phyloP scores from a whole-genome alignment of 2,797 vertebrate species.

The Phrynocephalus guinanensis region DNA sequence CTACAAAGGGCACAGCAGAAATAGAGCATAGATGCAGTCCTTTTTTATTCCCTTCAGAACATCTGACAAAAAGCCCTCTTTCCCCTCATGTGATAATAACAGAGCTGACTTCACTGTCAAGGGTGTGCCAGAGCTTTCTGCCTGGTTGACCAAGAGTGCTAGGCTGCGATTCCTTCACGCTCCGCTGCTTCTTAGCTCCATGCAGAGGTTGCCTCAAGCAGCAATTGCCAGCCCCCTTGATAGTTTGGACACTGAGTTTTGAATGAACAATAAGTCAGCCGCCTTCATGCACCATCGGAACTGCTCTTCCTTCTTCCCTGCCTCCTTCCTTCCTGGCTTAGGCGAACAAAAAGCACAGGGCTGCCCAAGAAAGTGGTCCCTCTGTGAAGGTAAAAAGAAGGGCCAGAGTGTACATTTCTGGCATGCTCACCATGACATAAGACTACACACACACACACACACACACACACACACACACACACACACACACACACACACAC shows the following conservation, averaged over 20 bases:
- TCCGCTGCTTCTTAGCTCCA: not conserved
- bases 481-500: no score
- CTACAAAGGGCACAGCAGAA: accelerated
- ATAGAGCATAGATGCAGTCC: slow-evolving; percentile 11
- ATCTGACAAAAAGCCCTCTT: slow-evolving; percentile 34
- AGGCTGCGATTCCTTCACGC: slow-evolving; percentile 43
- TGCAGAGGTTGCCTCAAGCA: slow-evolving; percentile 47
- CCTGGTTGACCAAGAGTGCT: not conserved
- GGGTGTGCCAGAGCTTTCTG: slow-evolving; percentile 33
- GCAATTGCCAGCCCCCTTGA: slow-evolving; percentile 40
- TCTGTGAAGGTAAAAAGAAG: not conserved
- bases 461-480: no score
- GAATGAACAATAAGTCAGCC: accelerated
- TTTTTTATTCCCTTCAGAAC: not conserved
- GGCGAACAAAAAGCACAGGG: not conserved
- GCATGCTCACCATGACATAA: not conserved
- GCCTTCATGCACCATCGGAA: slow-evolving; percentile 1
- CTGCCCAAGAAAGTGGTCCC: accelerated
- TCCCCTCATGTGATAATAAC: accelerated
- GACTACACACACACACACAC: not conserved
- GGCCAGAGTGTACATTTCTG: not conserved
- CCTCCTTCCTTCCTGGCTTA: not conserved
- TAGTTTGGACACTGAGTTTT: slow-evolving; percentile 31
- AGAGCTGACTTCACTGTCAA: slow-evolving; percentile 38
- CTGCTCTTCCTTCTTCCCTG: not conserved